Evolutionary conservation across 64 coral and sea anemone genomes (phyloP).

Genomic region (Dendrophyllia cribrosa): DNA sequence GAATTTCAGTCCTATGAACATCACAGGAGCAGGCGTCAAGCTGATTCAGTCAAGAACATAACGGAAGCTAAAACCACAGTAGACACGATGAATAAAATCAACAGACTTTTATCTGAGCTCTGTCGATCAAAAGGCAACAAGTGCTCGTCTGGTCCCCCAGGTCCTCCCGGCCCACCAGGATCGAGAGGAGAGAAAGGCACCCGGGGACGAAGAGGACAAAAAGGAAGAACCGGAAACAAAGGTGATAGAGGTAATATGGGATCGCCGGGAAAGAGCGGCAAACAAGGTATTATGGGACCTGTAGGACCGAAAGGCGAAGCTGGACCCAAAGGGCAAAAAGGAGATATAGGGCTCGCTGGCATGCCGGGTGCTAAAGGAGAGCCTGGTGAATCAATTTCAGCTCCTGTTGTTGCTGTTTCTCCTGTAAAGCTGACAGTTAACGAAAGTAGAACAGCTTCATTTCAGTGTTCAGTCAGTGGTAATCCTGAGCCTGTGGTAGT

Average conservation of each 20-base stretch:
- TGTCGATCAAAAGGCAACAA: background rate
- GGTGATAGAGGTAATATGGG: slow-evolving; percentile 20
- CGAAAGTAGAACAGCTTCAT: slow-evolving; percentile 10
- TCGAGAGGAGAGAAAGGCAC: slow-evolving; percentile 28
- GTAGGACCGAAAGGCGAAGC: slow-evolving; percentile 13
- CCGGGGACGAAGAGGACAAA: slow-evolving; percentile 7
- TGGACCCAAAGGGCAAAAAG: slow-evolving; percentile 46
- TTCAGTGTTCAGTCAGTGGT: slow-evolving; percentile 63
- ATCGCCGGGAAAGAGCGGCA: slow-evolving; percentile 20
- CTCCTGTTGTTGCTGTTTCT: slow-evolving; percentile 18
- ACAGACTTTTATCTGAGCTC: slow-evolving; percentile 5
- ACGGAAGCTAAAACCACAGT: background rate
- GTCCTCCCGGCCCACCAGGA: slow-evolving; percentile 27
- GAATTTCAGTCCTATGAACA: background rate
- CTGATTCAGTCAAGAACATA: background rate
- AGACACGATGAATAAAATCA: background rate
- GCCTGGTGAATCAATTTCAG: slow-evolving; percentile 12
- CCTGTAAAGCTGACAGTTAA: slow-evolving; percentile 9
- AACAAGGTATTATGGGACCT: background rate
- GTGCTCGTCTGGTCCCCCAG: background rate
- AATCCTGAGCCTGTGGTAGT: slow-evolving; percentile 46
- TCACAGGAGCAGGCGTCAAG: background rate
- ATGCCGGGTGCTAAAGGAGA: slow-evolving; percentile 65
- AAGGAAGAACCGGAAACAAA: slow-evolving; percentile 2
- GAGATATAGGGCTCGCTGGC: slow-evolving; percentile 5